phyloP scores from a whole-genome alignment of 2,888 invertebrate genomes.

The Diplolepis rosae region DNA sequence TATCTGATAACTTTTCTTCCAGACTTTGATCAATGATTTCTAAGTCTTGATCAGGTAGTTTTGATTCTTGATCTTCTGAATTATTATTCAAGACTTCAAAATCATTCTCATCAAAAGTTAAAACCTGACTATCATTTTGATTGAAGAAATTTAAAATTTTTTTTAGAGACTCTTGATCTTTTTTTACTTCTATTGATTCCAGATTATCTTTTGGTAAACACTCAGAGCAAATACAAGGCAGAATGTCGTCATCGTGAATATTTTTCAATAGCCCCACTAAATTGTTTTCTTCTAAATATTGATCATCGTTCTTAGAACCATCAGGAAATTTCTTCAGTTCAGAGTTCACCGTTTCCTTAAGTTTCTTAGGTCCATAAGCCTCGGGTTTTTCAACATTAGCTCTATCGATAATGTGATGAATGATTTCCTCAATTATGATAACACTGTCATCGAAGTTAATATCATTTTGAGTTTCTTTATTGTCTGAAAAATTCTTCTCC shows the following conservation, averaged over 20 bases:
- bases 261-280: background rate
- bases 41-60: background rate
- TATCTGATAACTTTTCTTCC: background rate
- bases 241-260: background rate
- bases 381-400: constrained; percentile 34
- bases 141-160: constrained; percentile 22
- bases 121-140: constrained; percentile 8
- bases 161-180: background rate
- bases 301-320: constrained; percentile 25
- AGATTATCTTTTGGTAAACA: constrained; percentile 3
- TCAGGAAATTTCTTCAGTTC: constrained; percentile 45
- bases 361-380: constrained; percentile 38
- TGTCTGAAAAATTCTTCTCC: constrained; percentile 32
- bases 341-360: constrained; percentile 54
- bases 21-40: background rate
- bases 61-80: background rate
- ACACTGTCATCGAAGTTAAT: constrained; percentile 39
- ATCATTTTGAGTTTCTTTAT: background rate
- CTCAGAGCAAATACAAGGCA: constrained; percentile 3
- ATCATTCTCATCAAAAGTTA: background rate
- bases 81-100: background rate
- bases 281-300: background rate
- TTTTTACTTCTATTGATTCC: background rate
- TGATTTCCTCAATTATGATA: constrained; percentile 60
- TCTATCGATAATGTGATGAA: constrained; percentile 61